phyloP scores from a whole-genome alignment of 2,888 invertebrate species.

The Trachelus tabidus region DNA sequence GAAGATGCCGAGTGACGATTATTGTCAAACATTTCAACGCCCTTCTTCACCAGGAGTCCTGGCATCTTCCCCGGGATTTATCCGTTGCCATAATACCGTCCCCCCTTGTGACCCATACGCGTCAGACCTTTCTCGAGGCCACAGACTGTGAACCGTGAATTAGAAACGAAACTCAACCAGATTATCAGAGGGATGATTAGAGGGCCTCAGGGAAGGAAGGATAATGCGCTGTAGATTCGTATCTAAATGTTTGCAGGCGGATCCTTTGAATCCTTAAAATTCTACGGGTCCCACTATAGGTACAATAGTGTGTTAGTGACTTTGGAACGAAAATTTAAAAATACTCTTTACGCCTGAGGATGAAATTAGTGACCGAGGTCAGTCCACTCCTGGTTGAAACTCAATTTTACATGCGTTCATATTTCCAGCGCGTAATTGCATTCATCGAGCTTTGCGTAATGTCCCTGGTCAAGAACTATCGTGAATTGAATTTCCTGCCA shows the following conservation, averaged over 20 bases:
- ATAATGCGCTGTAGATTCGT: background rate
- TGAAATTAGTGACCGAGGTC: slow-evolving; percentile 22
- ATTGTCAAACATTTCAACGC: slow-evolving; percentile 44
- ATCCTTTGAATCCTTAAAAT: background rate
- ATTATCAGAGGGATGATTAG: background rate
- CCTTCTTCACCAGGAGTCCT: slow-evolving; percentile 11
- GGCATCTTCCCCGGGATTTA: slow-evolving; percentile 15
- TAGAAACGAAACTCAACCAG: background rate
- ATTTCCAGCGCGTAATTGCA: slow-evolving; percentile 1
- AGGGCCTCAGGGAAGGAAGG: background rate
- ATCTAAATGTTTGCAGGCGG: background rate
- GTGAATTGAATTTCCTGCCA: slow-evolving; percentile 50
- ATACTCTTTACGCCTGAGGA: background rate
- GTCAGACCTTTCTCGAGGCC: background rate
- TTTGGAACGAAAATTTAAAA: background rate
- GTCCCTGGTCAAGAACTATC: slow-evolving; percentile 42
- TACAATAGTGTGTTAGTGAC: background rate
- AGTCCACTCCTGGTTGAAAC: slow-evolving; percentile 11
- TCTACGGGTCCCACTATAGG: background rate
- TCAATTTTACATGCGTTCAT: background rate
- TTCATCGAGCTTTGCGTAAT: slow-evolving; percentile 42
- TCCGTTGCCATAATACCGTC: slow-evolving; percentile 18
- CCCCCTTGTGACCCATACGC: slow-evolving; percentile 5
- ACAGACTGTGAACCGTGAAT: background rate
- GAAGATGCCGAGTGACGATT: slow-evolving; percentile 37